Evolutionary conservation across 2,113 vertebrate genomes (phyloP).

Genomic region (Macquaria australasica): DNA sequence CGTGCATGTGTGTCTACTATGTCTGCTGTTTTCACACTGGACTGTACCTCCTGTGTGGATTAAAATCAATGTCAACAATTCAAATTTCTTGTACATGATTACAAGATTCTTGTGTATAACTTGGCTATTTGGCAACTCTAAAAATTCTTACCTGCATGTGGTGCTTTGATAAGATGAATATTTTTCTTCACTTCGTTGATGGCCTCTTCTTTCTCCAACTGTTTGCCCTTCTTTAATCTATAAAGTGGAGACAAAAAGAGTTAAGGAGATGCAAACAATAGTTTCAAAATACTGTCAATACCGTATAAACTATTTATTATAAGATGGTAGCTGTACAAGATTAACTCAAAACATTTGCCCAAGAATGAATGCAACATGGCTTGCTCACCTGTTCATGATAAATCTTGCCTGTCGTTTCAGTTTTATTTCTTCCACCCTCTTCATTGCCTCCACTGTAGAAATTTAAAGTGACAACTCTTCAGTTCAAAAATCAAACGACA

Average conservation of each 20-base stretch:
- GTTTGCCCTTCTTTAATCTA: conserved; percentile 95
- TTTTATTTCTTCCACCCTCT: conserved; percentile 94
- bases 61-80: conserved; percentile 9
- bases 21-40: neutral
- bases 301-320: neutral
- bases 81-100: neutral
- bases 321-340: neutral
- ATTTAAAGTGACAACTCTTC: neutral
- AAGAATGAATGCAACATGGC: neutral
- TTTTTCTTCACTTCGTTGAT: conserved; percentile 97
- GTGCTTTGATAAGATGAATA: conserved; percentile 95
- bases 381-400: conserved; percentile 94
- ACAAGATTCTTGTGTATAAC: neutral
- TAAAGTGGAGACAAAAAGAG: neutral
- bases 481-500: neutral
- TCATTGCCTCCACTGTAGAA: conserved; percentile 93
- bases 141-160: conserved; percentile 88
- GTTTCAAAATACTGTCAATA: neutral
- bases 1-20: neutral
- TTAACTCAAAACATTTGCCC: neutral
- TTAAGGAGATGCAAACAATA: neutral
- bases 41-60: neutral
- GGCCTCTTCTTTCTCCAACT: conserved; percentile 92
- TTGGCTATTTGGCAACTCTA: neutral
- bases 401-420: conserved; percentile 94